phyloP scores from a whole-genome alignment of 2,113 vertebrate genomes.

The Neodon shergylaensis region DNA sequence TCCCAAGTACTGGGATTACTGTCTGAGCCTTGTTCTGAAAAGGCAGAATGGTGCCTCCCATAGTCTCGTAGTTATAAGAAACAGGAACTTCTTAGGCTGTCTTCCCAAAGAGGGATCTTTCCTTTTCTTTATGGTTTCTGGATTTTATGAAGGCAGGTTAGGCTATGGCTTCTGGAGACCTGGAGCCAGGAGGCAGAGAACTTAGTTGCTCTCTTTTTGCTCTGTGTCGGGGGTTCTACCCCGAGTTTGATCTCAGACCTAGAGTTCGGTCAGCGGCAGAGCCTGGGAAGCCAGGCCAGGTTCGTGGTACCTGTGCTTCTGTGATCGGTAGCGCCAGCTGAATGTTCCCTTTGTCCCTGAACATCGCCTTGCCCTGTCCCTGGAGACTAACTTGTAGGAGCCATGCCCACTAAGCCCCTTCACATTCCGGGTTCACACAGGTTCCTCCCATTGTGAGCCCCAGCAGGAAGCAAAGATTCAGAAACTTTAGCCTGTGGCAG shows the following conservation, averaged over 20 bases:
- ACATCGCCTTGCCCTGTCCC: background rate
- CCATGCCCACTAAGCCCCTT: background rate
- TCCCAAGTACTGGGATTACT: too few species aligned
- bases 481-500: background rate
- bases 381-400: background rate
- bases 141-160: background rate
- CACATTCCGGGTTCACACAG: background rate
- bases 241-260: background rate
- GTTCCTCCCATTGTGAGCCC: background rate
- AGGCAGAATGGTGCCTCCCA: too few species aligned
- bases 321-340: fast-evolving
- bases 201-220: background rate
- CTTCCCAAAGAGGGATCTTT: background rate
- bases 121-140: background rate
- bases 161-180: background rate
- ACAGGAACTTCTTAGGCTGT: background rate
- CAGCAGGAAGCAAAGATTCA: background rate
- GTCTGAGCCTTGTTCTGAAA: background rate
- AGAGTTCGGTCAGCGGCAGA: fast-evolving
- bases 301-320: background rate
- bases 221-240: background rate
- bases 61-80: background rate
- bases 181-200: background rate
- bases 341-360: background rate
- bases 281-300: background rate